These are phyloP conservation scores for Pristiophorus japonicus DNA, from an alignment of 2,113 vertebrate species.

Conservation along the genomic window DNA sequence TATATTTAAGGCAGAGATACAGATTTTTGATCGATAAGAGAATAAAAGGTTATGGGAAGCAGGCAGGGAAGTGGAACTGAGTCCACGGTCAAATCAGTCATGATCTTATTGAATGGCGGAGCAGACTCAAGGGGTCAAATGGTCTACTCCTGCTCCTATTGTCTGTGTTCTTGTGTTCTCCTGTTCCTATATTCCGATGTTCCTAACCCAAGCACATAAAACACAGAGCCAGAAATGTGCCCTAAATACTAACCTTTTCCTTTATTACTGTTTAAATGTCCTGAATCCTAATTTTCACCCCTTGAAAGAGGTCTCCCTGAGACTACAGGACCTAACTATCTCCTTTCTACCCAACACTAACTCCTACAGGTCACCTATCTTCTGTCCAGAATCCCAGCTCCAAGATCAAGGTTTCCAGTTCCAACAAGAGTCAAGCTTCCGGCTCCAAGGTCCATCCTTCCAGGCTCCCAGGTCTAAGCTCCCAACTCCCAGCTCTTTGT, in stretches of 20 bases:
- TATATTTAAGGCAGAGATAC: too few relatives aligned
- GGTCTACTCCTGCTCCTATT: too few relatives aligned
- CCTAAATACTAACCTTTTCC: neutral
- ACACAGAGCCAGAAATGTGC: neutral
- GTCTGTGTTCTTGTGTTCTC: too few relatives aligned
- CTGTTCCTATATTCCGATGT: too few relatives aligned
- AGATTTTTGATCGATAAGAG: too few relatives aligned
- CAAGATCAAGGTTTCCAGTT: constrained; percentile 30
- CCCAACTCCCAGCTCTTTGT: neutral
- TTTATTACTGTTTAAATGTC: neutral
- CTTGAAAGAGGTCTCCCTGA: neutral
- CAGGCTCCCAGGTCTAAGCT: constrained; percentile 10
- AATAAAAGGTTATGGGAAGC: too few relatives aligned
- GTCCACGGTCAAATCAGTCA: too few relatives aligned
- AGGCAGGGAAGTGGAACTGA: too few relatives aligned
- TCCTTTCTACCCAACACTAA: constrained; percentile 26
- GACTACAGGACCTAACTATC: constrained; percentile 18
- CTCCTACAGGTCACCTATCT: constrained; percentile 26
- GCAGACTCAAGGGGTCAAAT: too few relatives aligned
- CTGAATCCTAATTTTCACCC: neutral
- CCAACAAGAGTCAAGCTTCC: constrained; percentile 31
- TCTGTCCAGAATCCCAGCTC: constrained; percentile 23
- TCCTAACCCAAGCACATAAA: neutral
- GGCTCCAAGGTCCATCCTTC: constrained; percentile 23
- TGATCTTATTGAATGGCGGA: too few relatives aligned